Conservation (phyloP, 2,113 vertebrate genomes). For the Bos taurus region ARS-UCD2.0 NC_082638.1:3990501-3991000, state of each 20-base stretch:
- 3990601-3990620: accelerated
- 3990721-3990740: background rate
- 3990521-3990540: background rate
- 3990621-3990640: background rate
- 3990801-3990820: background rate
- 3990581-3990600: background rate
- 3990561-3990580: background rate
- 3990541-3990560: background rate
- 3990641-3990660: background rate
- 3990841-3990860: background rate
- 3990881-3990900: background rate
- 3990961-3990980: background rate
- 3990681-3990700: background rate
- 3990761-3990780: background rate
- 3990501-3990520: too few relatives aligned
- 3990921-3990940: background rate
- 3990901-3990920: background rate
- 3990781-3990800: background rate
- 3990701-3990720: background rate
- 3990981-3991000: background rate
- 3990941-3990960: background rate
- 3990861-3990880: too few relatives aligned
- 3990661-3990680: background rate
- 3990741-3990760: background rate
- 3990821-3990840: background rate